Conservation (phyloP, 2,113 vertebrate species). For the Leptobrachium ailaonicum region DNA sequence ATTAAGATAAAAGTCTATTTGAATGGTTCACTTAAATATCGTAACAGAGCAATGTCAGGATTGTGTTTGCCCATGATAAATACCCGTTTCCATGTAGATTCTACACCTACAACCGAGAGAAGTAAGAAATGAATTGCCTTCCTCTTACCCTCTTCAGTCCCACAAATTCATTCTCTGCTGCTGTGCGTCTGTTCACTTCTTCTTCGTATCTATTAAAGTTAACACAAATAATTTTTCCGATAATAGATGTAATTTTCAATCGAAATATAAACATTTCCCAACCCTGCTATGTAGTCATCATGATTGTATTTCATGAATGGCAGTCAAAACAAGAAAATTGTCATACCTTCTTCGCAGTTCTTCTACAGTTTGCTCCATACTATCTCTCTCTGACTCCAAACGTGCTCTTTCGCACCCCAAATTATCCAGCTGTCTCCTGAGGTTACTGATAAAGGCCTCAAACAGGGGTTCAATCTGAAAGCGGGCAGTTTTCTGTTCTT, state of each 20-base stretch:
- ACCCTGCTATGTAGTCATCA: too few species aligned
- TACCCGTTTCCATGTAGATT: too few species aligned
- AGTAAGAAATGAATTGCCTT: too few species aligned
- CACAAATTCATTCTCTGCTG: constrained; percentile 81
- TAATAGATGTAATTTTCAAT: too few species aligned
- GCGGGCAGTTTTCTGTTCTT: constrained; percentile 68
- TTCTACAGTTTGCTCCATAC: constrained; percentile 85
- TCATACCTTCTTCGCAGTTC: constrained; percentile 92
- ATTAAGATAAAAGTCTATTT: too few species aligned
- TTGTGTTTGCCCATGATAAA: too few species aligned
- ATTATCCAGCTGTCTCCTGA: constrained; percentile 80
- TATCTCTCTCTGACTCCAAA: constrained; percentile 85
- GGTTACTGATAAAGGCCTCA: constrained; percentile 79
- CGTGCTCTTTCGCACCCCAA: constrained; percentile 79
- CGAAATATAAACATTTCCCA: too few species aligned
- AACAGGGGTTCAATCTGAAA: constrained; percentile 81
- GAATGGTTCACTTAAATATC: too few species aligned
- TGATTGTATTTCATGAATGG: background rate
- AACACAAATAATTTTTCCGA: too few species aligned
- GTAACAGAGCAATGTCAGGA: too few species aligned
- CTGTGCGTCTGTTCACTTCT: constrained; percentile 78
- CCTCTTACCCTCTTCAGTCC: constrained; percentile 77
- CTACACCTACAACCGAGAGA: too few species aligned
- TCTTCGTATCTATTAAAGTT: constrained; percentile 73
- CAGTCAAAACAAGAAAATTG: background rate